Conservation (phyloP, 1,140 invertebrate genomes). For the Drosophila hydei region DNA sequence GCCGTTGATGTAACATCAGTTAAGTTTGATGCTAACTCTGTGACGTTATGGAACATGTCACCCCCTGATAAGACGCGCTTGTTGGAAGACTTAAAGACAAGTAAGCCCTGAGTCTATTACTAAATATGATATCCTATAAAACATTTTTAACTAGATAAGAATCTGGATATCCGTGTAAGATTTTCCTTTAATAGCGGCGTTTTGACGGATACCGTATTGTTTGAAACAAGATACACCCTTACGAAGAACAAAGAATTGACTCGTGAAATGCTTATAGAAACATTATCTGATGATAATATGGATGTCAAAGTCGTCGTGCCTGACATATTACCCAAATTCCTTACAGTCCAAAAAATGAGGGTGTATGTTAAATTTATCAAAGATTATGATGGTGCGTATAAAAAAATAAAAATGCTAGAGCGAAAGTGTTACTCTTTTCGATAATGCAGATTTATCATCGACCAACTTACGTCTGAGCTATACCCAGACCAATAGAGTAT, state of each 20-base stretch:
- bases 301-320: slow-evolving; percentile 83
- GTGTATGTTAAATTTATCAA: slow-evolving; percentile 44
- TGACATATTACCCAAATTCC: slow-evolving; percentile 90
- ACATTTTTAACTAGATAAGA: slow-evolving; percentile 20
- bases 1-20: slow-evolving; percentile 92
- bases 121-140: not conserved
- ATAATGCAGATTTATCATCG: too few relatives aligned
- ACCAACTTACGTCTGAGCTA: too few relatives aligned
- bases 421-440: too few relatives aligned
- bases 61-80: slow-evolving; percentile 92
- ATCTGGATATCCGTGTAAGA: slow-evolving; percentile 45
- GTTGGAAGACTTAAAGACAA: slow-evolving; percentile 83
- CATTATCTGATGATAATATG: slow-evolving; percentile 85
- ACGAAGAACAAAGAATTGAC: slow-evolving; percentile 35
- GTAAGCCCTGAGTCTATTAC: slow-evolving; percentile 59
- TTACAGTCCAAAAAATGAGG: slow-evolving; percentile 87
- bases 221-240: slow-evolving; percentile 49
- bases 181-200: slow-evolving; percentile 41
- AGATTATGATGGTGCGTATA: slow-evolving; percentile 54
- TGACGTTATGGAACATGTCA: slow-evolving; percentile 95
- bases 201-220: slow-evolving; percentile 22
- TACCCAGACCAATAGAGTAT: too few relatives aligned
- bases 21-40: slow-evolving; percentile 92
- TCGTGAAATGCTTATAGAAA: slow-evolving; percentile 85
- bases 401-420: not conserved